A percentile compares a stretch with the other conserved stretches of the same genome.
phyloP scores from a whole-genome alignment of 2,797 vertebrate species.

The Corythornis leucogaster region DNA sequence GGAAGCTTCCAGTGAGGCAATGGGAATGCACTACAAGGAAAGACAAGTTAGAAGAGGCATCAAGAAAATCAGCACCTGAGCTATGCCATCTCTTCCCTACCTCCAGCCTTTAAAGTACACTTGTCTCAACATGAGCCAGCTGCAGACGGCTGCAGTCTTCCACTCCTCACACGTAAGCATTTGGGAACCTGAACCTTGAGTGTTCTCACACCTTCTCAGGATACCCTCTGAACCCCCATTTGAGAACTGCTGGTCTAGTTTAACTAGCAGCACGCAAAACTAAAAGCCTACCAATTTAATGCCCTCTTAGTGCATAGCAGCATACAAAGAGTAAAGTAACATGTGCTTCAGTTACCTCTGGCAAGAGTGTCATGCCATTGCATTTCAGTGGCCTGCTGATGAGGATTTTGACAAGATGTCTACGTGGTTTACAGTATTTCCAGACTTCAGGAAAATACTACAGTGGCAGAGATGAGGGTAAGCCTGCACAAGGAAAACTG shows the following conservation, averaged over 20 bases:
- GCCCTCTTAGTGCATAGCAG: slow-evolving; percentile 65
- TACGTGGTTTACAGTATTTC: slow-evolving; percentile 34
- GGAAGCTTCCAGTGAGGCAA: slow-evolving; percentile 18
- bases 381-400: slow-evolving; percentile 27
- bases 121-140: neutral
- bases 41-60: slow-evolving; percentile 23
- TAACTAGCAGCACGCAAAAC: slow-evolving; percentile 57
- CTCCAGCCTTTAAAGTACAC: neutral
- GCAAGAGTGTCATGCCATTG: slow-evolving; percentile 23
- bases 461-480: slow-evolving; percentile 41
- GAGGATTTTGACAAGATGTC: slow-evolving; percentile 6
- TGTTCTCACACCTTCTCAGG: neutral
- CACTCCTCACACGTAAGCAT: neutral
- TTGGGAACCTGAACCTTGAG: neutral
- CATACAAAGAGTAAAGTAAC: slow-evolving; percentile 58
- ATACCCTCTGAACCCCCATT: neutral
- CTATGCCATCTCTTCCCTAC: neutral
- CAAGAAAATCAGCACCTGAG: neutral
- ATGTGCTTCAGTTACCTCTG: slow-evolving; percentile 48
- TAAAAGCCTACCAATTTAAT: slow-evolving; percentile 41
- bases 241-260: slow-evolving; percentile 66
- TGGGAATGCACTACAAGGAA: neutral
- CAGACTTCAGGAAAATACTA: slow-evolving; percentile 49
- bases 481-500: slow-evolving; percentile 27
- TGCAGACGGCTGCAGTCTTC: neutral